phyloP scores from a whole-genome alignment of 1,140 invertebrate genomes.

The Venturia canescens region DNA sequence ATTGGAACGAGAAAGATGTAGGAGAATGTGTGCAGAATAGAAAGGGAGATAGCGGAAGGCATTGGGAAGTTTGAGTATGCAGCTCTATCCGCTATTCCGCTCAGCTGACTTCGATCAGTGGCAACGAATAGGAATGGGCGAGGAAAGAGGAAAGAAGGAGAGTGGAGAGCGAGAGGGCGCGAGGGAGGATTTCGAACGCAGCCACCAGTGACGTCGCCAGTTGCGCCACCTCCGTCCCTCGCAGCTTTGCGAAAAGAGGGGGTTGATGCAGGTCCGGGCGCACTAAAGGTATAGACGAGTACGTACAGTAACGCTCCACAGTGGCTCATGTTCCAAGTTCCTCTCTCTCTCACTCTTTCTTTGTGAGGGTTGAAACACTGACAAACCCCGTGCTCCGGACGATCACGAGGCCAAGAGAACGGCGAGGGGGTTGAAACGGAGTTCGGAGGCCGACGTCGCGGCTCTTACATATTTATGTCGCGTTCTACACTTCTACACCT shows the following conservation, averaged over 20 bases:
- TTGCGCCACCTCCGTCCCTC: constrained; percentile 10
- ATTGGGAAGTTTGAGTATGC: constrained; percentile 21
- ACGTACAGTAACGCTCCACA: constrained; percentile 12
- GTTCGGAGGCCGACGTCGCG: constrained; percentile 58
- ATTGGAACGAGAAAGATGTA: background rate
- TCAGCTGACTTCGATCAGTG: constrained; percentile 74
- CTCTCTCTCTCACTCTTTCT: constrained; percentile 57
- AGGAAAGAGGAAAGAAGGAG: constrained; percentile 14
- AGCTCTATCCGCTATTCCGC: constrained; percentile 52
- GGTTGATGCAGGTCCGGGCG: constrained; percentile 48
- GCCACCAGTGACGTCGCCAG: constrained; percentile 39
- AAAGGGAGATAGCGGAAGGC: constrained; percentile 15
- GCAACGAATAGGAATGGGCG: constrained; percentile 11
- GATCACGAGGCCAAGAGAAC: constrained; percentile 63
- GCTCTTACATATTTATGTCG: constrained; percentile 77
- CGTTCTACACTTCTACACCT: constrained; percentile 59
- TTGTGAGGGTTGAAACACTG: constrained; percentile 58
- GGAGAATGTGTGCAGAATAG: background rate
- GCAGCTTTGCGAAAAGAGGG: background rate
- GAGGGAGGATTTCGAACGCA: constrained; percentile 18
- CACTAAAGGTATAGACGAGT: constrained; percentile 25
- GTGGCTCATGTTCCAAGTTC: constrained; percentile 44
- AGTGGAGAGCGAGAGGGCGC: background rate
- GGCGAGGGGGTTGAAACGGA: constrained; percentile 41
- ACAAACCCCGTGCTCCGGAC: constrained; percentile 15